A percentile compares a stretch with the other conserved stretches of the same genome.
phyloP scores from a whole-genome alignment of 2,797 vertebrate species.

The Heteromormyrus szaboi region DNA sequence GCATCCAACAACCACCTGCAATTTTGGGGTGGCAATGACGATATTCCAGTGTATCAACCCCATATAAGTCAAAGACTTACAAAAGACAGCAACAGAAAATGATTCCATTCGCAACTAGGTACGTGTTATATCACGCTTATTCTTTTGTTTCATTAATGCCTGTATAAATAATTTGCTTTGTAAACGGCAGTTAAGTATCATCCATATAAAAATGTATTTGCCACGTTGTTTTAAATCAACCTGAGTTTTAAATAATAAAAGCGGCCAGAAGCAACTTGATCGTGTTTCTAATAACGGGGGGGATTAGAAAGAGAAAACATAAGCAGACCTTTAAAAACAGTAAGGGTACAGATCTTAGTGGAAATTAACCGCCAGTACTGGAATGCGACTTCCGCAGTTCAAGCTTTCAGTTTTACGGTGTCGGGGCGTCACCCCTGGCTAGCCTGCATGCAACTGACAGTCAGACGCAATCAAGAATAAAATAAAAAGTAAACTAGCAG shows the following conservation, averaged over 20 bases:
- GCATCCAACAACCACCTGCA: neutral
- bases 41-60: neutral
- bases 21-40: neutral
- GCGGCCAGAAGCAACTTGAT: neutral
- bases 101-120: neutral
- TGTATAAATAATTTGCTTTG: neutral
- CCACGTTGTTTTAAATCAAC: neutral
- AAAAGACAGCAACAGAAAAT: neutral
- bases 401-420: constrained; percentile 16
- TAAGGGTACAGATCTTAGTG: neutral
- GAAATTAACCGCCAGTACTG: neutral
- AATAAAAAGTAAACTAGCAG: neutral
- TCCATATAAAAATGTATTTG: neutral
- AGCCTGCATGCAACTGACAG: neutral
- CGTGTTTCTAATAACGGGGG: neutral
- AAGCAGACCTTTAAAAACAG: neutral
- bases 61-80: neutral
- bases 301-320: neutral
- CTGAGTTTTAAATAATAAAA: neutral
- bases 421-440: constrained; percentile 28
- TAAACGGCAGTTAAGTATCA: neutral
- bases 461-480: neutral
- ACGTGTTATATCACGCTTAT: neutral
- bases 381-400: constrained; percentile 19
- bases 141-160: neutral